These are phyloP conservation scores for Sternarchorhynchus goeldii DNA, from an alignment of 2,797 vertebrate species.

Conservation along the genomic window DNA sequence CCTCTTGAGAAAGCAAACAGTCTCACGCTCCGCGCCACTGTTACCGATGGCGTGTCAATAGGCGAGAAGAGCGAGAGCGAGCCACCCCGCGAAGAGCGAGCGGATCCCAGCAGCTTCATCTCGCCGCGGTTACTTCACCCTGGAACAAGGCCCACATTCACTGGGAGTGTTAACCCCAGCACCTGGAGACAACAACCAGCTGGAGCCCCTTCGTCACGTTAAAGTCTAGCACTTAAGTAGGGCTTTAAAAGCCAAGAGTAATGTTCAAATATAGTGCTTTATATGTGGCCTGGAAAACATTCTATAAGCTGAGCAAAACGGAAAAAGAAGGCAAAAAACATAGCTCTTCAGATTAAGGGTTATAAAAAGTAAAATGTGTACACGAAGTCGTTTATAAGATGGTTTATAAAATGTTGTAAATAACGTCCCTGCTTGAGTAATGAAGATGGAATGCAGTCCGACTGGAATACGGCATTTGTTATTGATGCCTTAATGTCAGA, in stretches of 20 bases:
- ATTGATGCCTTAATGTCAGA: not conserved
- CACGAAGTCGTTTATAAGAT: too few species aligned
- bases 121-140: slow-evolving; percentile 16
- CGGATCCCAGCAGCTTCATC: slow-evolving; percentile 12
- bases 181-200: slow-evolving; percentile 43
- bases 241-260: slow-evolving; percentile 25
- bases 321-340: not conserved
- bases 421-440: not conserved
- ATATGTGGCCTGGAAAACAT: not conserved
- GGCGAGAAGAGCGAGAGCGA: slow-evolving; percentile 17
- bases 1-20: slow-evolving; percentile 51
- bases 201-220: slow-evolving; percentile 20
- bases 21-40: slow-evolving; percentile 35
- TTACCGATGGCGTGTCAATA: slow-evolving; percentile 36
- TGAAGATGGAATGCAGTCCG: slow-evolving; percentile 41
- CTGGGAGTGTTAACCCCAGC: slow-evolving; percentile 37
- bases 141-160: slow-evolving; percentile 45
- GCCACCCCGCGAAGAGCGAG: not conserved
- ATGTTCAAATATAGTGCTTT: not conserved
- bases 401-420: not conserved
- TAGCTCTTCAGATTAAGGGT: not conserved
- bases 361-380: not conserved
- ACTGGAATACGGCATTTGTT: slow-evolving; percentile 9
- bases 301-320: not conserved
- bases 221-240: not conserved